phyloP scores from a whole-genome alignment of 1,140 invertebrate genomes.

The Drosophila ogumai region DNA sequence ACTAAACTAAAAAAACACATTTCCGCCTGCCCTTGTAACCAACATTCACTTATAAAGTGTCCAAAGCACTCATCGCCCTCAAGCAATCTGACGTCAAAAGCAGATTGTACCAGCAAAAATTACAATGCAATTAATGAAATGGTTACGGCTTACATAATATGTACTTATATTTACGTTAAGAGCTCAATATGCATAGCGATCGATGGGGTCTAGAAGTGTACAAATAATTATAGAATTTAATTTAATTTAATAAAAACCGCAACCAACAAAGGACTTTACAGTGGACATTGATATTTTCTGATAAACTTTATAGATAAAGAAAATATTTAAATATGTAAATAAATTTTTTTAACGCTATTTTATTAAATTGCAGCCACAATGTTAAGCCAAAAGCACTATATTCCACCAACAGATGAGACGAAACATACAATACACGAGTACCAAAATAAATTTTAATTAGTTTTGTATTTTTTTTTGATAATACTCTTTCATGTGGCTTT shows the following conservation, averaged over 20 bases:
- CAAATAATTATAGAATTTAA: not conserved
- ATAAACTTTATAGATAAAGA: too few species aligned
- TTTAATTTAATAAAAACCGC: too few species aligned
- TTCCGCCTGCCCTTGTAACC: not conserved
- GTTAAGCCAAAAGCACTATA: not conserved
- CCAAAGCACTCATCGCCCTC: slow-evolving; percentile 11
- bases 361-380: not conserved
- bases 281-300: too few species aligned
- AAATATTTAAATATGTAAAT: too few species aligned
- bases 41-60: slow-evolving; percentile 6
- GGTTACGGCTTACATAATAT: slow-evolving; percentile 5
- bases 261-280: too few species aligned
- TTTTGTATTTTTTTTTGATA: not conserved
- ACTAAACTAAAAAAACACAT: not conserved
- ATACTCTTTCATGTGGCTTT: not conserved
- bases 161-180: slow-evolving; percentile 6
- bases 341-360: too few species aligned
- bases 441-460: not conserved
- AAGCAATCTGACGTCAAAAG: slow-evolving; percentile 19
- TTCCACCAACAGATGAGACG: not conserved
- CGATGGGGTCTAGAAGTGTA: not conserved
- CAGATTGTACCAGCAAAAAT: slow-evolving; percentile 28
- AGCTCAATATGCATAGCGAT: not conserved
- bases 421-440: not conserved
- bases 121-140: slow-evolving; percentile 20